Conservation (phyloP, 2,888 invertebrate species). For the Blastobasis lacticolella region DNA sequence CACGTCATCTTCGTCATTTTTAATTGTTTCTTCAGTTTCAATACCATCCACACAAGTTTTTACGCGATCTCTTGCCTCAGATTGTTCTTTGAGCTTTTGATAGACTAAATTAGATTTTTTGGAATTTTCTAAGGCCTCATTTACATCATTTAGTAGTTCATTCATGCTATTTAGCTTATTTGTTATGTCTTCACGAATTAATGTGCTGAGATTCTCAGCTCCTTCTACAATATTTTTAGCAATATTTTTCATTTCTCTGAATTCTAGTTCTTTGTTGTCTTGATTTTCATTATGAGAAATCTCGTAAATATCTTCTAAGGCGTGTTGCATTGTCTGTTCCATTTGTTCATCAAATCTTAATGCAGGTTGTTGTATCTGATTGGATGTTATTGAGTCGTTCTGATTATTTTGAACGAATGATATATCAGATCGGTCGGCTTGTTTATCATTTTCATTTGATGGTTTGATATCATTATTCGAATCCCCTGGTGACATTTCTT, state of each 20-base stretch:
- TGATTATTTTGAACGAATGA: neutral
- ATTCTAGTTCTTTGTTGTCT: conserved; percentile 47
- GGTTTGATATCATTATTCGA: neutral
- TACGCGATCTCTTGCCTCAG: conserved; percentile 22
- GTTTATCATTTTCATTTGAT: neutral
- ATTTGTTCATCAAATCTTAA: conserved; percentile 39
- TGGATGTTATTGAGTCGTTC: neutral
- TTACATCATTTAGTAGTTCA: conserved; percentile 60
- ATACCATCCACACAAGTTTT: conserved; percentile 4
- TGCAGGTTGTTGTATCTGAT: conserved; percentile 8
- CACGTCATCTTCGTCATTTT: conserved; percentile 11
- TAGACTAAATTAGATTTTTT: conserved; percentile 52
- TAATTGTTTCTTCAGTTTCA: conserved; percentile 9
- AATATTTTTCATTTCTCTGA: conserved; percentile 55
- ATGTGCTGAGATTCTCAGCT: conserved; percentile 57
- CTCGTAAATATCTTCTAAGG: conserved; percentile 45
- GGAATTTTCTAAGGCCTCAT: conserved; percentile 57
- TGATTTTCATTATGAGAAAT: conserved; percentile 30
- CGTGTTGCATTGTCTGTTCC: conserved; percentile 44
- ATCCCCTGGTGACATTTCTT: neutral
- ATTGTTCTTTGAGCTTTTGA: conserved; percentile 48
- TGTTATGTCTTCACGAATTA: conserved; percentile 62
- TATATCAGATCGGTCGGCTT: neutral
- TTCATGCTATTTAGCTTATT: conserved; percentile 67
- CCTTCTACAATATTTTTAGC: conserved; percentile 58